Percentiles rank a stretch among this genome's conserved stretches.
Conservation (phyloP, 1,140 invertebrate genomes). For the Prorops nasuta region DNA sequence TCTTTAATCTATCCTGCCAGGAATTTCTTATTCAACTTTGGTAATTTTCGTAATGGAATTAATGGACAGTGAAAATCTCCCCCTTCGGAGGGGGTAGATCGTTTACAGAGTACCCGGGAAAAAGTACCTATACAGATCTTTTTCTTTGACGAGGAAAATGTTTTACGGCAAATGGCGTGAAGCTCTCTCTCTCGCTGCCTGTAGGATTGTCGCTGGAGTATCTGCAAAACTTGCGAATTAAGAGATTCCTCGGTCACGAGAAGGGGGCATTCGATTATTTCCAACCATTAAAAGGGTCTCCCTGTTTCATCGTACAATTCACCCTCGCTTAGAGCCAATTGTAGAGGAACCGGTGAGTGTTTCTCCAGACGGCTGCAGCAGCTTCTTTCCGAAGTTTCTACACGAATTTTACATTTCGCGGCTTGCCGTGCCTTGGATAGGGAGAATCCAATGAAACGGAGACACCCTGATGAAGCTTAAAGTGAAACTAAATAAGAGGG, state of each 20-base stretch:
- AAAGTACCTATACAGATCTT: too few relatives aligned
- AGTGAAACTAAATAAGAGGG: not conserved
- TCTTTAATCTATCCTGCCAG: too few relatives aligned
- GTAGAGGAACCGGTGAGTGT: not conserved
- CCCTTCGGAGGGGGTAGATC: too few relatives aligned
- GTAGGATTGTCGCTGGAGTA: conserved; percentile 11
- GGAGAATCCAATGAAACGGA: not conserved
- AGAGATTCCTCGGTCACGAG: conserved; percentile 27
- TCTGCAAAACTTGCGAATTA: conserved; percentile 39
- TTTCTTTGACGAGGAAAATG: too few relatives aligned
- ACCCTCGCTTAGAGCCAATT: not conserved
- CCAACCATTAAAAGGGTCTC: conserved; percentile 34
- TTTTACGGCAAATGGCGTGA: too few relatives aligned
- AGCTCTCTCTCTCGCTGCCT: too few relatives aligned
- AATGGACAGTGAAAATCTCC: too few relatives aligned
- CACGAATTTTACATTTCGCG: conserved; percentile 53
- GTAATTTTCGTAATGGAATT: too few relatives aligned
- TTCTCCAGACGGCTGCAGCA: conserved; percentile 3
- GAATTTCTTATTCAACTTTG: too few relatives aligned
- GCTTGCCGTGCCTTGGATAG: not conserved
- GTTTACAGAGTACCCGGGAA: too few relatives aligned
- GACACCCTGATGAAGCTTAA: not conserved
- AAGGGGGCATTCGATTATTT: conserved; percentile 40
- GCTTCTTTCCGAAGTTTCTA: conserved; percentile 44
- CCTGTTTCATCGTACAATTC: not conserved